Evolutionary conservation across 2,797 vertebrate species (phyloP), one percentile per base, ranked within the genome.

Genomic region (Alexandromys oeconomus): DNA sequence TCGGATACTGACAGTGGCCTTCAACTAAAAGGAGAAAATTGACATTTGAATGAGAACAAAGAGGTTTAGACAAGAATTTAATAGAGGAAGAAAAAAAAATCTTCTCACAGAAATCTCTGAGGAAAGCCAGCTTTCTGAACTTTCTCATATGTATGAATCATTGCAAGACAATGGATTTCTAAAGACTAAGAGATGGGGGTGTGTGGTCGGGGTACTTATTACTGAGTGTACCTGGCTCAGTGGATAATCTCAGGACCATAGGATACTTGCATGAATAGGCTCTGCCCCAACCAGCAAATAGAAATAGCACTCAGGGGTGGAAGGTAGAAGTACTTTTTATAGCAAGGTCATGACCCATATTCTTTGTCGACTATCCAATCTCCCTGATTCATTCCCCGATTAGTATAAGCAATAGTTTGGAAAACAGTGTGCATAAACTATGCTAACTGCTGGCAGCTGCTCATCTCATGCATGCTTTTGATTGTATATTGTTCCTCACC

Each of bases 391-490:
- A 54, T 86, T 54, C 2, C n/a, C 74, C 23, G 61, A 59, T 3
- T 79, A 91, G 51, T 29, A 63, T 46, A 85, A 94, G 87, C 89
- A 74, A 65, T 59, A 90, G 92, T 91, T 92, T 92, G 87, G 79
- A 81, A 93, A 92, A 93, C 93, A 95, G 84, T 37, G 67, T 71
- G n/a, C 93, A 97, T 86, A 95, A 97, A 85, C 59, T 69, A 5
- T 77, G 93, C n/a, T 97, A 97, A 98, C 93, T 94, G 57, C 96
- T 81, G 79, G 82, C 97, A 98, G 97, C 97, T 98, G 97, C 86
- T 97, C 92, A n/a, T 97, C 81, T 63, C 61, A 51, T 93, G 88
- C 21, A 7, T 15, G 82, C 93, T 96, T 94, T 92, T 97, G 97
- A 97, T 97, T 97, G 94, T 94, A 13, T 79, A 97, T 97, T 97